phyloP scores from a whole-genome alignment of 2,888 invertebrate species.

The Diabrotica balteata region DNA sequence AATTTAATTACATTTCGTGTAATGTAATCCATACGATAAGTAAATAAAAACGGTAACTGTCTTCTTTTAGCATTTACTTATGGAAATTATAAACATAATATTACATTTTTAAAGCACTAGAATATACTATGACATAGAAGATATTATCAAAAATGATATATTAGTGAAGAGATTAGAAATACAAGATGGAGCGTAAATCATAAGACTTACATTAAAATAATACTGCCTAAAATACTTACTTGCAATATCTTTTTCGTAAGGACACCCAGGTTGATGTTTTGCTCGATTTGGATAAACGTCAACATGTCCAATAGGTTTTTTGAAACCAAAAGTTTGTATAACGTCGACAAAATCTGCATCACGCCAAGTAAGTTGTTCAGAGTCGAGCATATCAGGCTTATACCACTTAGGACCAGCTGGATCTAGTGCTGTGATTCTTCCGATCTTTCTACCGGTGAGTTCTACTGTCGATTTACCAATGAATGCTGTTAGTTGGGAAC shows the following conservation, averaged over 20 bases:
- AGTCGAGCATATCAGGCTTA: constrained; percentile 12
- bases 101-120: no score
- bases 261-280: constrained; percentile 73
- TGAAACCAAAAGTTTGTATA: constrained; percentile 74
- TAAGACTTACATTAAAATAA: no score
- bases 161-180: no score
- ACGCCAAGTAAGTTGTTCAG: constrained; percentile 69
- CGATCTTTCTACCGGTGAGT: constrained; percentile 52
- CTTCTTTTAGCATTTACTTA: no score
- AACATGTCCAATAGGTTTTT: constrained; percentile 69
- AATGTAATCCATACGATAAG: no score
- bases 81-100: no score
- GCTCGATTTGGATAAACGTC: constrained; percentile 82
- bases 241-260: constrained; percentile 35
- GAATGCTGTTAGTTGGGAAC: constrained; percentile 48
- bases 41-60: no score
- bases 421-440: constrained; percentile 61
- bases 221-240: constrained; percentile 33
- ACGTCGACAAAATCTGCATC: constrained; percentile 79
- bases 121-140: no score
- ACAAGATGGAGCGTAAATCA: no score
- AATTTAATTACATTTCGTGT: no score
- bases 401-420: constrained; percentile 58
- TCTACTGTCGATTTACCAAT: constrained; percentile 44
- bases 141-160: no score